Evolutionary conservation across 1,140 invertebrate species (phyloP), one percentile per base, ranked within the genome.

Genomic region (Procambarus virginalis): DNA sequence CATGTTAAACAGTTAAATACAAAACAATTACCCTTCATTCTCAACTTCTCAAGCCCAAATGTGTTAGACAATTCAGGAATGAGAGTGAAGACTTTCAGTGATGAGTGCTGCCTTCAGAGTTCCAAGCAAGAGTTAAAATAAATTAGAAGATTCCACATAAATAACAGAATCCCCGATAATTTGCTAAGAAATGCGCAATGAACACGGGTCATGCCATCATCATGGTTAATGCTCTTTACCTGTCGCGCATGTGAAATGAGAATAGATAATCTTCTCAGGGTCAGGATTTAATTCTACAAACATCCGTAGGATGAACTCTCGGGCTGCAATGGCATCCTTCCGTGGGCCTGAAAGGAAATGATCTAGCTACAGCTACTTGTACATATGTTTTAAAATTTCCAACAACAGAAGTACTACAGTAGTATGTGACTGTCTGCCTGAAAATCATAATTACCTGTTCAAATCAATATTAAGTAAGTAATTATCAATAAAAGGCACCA

Each of bases 181-280:
- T 68, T 17, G 64, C 17, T 68, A 6, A 55, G n/a, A 81, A 82
- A 68, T 55, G 80, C 8, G 80, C 58, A 68, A 68, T 22, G 64
- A 76, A 22, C 17, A 80, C 45, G 49, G 64, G 34, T 55, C 78
- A 88, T 88, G 86, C 86, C 76, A 22, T 60, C 14, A 90, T 73
- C 60, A 48, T 84, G 48, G 34, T 2, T 77, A 76, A 73, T 58
- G 34, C 77, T 45, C 94, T 94, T 95, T 96, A 99, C 99, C 99
- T 97, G 99, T 99, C 95, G 99, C 99, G 96, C 99, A 99, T 93
- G 99, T 99, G 96, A 99, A 99, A 96, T 99, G 99, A 94, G 99
- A 99, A 96, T 99, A 99, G 95, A 99, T 99, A 93, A 99, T 99
- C 96, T 99, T 99, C 96, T 99, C 99, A 94, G 97, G 98, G 95